A percentile compares a stretch with the other conserved stretches of the same genome.
phyloP scores from a whole-genome alignment of 1,140 invertebrate species.

The Ips typographus region DNA sequence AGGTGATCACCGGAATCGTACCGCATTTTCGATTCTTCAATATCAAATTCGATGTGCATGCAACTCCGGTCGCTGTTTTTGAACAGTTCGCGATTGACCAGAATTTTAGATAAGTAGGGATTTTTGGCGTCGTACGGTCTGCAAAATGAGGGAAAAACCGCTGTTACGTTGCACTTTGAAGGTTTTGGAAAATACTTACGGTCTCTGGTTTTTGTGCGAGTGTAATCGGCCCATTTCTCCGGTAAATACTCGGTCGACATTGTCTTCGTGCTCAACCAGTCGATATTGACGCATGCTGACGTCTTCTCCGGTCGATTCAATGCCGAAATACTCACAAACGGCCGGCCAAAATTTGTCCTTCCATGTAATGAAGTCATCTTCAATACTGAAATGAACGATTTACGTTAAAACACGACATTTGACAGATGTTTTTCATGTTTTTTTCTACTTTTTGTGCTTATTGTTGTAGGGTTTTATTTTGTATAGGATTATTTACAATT shows the following conservation, averaged over 20 bases:
- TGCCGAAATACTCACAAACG: conserved; percentile 92
- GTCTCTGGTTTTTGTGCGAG: conserved; percentile 86
- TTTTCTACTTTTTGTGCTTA: neutral
- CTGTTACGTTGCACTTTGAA: neutral
- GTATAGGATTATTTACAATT: too few relatives aligned
- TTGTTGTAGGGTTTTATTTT: neutral
- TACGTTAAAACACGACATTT: too few relatives aligned
- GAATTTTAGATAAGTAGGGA: conserved; percentile 88
- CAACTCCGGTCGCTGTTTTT: conserved; percentile 87
- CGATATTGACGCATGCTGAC: conserved; percentile 92
- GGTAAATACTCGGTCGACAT: conserved; percentile 81
- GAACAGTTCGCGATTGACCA: conserved; percentile 88
- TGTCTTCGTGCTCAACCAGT: conserved; percentile 75
- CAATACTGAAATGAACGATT: conserved; percentile 75
- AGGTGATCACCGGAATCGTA: conserved; percentile 95
- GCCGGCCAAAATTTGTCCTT: conserved; percentile 97
- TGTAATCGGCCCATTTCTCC: conserved; percentile 94
- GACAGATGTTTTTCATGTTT: too few relatives aligned
- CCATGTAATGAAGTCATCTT: conserved; percentile 99
- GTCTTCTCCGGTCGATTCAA: conserved; percentile 91
- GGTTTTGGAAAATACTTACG: conserved; percentile 65
- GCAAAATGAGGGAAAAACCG: conserved; percentile 38
- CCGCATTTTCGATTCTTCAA: conserved; percentile 82
- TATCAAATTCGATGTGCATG: conserved; percentile 95
- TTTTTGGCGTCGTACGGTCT: conserved; percentile 98